phyloP scores from a whole-genome alignment of 2,888 invertebrate genomes.

The Cephalotes varians region DNA sequence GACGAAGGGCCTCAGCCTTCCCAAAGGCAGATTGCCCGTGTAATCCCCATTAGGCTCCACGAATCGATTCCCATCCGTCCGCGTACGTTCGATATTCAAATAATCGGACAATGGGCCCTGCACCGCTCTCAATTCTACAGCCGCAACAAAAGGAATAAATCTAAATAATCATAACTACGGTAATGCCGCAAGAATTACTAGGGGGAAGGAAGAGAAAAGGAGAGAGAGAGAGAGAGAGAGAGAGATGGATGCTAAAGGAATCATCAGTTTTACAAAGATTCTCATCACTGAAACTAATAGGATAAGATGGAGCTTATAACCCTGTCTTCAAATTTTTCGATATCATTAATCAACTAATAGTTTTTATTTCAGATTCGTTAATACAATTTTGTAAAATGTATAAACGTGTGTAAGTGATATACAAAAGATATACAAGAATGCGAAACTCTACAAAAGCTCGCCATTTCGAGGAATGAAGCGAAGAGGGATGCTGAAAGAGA shows the following conservation, averaged over 20 bases:
- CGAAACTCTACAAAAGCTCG: slow-evolving; percentile 63
- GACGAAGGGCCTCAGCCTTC: slow-evolving; percentile 74
- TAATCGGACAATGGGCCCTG: slow-evolving; percentile 84
- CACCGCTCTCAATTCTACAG: slow-evolving; percentile 75
- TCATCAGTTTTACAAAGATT: slow-evolving; percentile 12
- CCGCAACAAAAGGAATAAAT: slow-evolving; percentile 78
- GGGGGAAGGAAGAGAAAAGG: neutral
- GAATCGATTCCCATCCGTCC: slow-evolving; percentile 84
- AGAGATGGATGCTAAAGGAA: neutral
- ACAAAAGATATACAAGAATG: neutral
- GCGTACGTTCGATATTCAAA: slow-evolving; percentile 84
- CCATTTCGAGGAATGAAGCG: slow-evolving; percentile 54
- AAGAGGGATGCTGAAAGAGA: slow-evolving; percentile 55
- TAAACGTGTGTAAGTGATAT: neutral
- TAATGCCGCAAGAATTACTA: slow-evolving; percentile 73
- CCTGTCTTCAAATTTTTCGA: neutral
- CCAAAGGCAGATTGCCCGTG: slow-evolving; percentile 85
- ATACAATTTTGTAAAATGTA: neutral
- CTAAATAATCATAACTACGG: slow-evolving; percentile 83
- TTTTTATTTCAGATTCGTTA: neutral
- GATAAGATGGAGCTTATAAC: neutral
- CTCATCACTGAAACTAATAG: slow-evolving; percentile 6
- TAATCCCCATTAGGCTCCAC: slow-evolving; percentile 85
- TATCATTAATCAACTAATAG: neutral
- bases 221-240: neutral